Evolutionary conservation across 2,888 invertebrate species (phyloP), one percentile per base, ranked within the genome.

Genomic region (Eupeodes luniger): DNA sequence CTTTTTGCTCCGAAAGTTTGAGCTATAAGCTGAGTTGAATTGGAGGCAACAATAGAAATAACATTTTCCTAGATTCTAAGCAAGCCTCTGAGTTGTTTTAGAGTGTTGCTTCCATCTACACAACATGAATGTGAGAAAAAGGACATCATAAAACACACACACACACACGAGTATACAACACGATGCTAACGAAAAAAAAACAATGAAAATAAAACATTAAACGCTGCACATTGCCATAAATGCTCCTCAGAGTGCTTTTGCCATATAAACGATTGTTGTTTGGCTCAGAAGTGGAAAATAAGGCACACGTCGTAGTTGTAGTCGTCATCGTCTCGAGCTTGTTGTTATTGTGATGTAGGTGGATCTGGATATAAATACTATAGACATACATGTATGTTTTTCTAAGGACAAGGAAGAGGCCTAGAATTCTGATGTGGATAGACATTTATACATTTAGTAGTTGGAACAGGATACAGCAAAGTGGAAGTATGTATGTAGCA

Each of bases 161-260:
- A 70, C 57, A 51, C 53, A 66, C 40, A 40, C 40, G 40, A 40
- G 40, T 7, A 9, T 11, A 76, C 59, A 12, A 67, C 27, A 27
- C 27, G 36, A 10, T 34, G 11, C n/a, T n/a, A 7, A 47, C 51
- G 66, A 53, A 76, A 76, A 44, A 70, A 76, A 40, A 70, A 72
- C 55, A 81, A 70, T 49, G 66, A 70, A 44, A 76, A 74, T 44
- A 66, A 57, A 77, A 81, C 78, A 78, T 70, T 88, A 84, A 88
- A 85, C 74, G 88, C 67, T 85, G 88, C 88, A 88, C 85, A 88
- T 85, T 85, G 85, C 81, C 88, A 81, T 88, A 85, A 88, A 88
- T 85, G 85, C 88, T 81, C 78, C 85, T 72, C 70, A 40, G 81
- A 85, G 88, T 85, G 88, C 78, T 81, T 74, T 75, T 62, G 61